Evolutionary conservation across 2,888 invertebrate genomes (phyloP).

Genomic region (Brachyopa scutellaris): DNA sequence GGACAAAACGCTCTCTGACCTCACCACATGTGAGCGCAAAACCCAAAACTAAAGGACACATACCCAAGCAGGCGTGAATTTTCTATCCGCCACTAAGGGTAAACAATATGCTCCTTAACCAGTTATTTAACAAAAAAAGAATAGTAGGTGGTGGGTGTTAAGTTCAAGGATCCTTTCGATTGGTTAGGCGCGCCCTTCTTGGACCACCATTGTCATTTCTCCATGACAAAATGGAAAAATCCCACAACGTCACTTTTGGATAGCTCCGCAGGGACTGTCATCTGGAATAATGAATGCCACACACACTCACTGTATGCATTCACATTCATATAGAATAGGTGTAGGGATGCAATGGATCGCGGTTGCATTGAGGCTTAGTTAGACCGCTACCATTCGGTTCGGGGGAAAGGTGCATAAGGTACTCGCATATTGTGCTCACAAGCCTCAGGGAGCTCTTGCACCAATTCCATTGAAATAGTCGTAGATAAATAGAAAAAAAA

Average conservation of each 20-base stretch:
- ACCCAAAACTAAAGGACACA: conserved; percentile 4
- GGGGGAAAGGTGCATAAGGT: conserved; percentile 26
- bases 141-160: too few relatives aligned
- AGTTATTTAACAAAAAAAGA: neutral
- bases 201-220: conserved; percentile 21
- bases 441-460: conserved; percentile 11
- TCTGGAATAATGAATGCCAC: conserved; percentile 16
- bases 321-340: too few relatives aligned
- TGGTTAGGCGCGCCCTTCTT: conserved; percentile 11
- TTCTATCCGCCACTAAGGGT: conserved; percentile 12
- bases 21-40: conserved; percentile 16
- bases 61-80: conserved; percentile 49
- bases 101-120: neutral
- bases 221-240: too few relatives aligned
- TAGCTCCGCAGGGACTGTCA: conserved; percentile 34
- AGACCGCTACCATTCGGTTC: neutral
- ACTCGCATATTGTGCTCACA: conserved; percentile 48
- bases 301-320: too few relatives aligned
- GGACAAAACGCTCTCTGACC: conserved; percentile 27
- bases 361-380: conserved; percentile 4
- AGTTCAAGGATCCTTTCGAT: conserved; percentile 56
- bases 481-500: conserved; percentile 44
- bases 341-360: conserved; percentile 24
- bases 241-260: conserved; percentile 35
- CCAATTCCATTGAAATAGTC: conserved; percentile 23